Percentiles rank a stretch among this genome's conserved stretches.
Evolutionary conservation across 2,888 invertebrate genomes (phyloP).

Genomic region (Parnassius apollo): DNA sequence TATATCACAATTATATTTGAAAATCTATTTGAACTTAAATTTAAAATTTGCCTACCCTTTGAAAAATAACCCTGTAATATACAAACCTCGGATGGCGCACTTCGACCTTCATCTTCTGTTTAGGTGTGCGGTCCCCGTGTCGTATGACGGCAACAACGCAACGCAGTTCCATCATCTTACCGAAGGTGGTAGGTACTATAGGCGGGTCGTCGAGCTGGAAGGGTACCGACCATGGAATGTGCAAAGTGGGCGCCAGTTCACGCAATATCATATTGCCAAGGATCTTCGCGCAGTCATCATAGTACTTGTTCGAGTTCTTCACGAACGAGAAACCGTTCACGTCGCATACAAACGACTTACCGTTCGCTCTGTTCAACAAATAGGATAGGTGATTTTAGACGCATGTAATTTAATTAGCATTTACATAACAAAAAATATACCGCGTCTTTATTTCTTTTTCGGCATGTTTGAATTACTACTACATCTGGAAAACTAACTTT

Average conservation of each 20-base stretch:
- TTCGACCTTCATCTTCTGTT: constrained; percentile 99
- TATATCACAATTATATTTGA: too few species aligned
- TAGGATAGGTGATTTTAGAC: too few species aligned
- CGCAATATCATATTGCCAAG: constrained; percentile 98
- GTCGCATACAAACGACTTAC: constrained; percentile 99
- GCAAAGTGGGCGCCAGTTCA: constrained; percentile 95
- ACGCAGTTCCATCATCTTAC: constrained; percentile 95
- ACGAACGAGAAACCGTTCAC: constrained; percentile 99
- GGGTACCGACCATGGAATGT: constrained; percentile 98
- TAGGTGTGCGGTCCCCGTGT: constrained; percentile 99
- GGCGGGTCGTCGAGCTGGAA: constrained; percentile 99
- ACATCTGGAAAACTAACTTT: too few species aligned
- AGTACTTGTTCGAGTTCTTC: constrained; percentile 99
- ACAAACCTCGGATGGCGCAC: constrained; percentile 95
- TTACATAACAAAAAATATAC: too few species aligned
- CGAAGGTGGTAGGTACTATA: constrained; percentile 98
- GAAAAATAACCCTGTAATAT: background rate
- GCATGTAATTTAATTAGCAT: too few species aligned
- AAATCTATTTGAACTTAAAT: too few species aligned
- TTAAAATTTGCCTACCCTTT: too few species aligned
- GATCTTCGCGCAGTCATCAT: constrained; percentile 99
- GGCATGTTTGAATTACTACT: too few species aligned
- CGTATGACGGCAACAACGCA: constrained; percentile 98
- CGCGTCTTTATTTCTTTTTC: too few species aligned
- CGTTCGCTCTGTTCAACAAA: constrained; percentile 89